Percentiles rank a stretch among this genome's conserved stretches.
Conservation (phyloP, 2,797 vertebrate species). For the Chelon auratus region DNA sequence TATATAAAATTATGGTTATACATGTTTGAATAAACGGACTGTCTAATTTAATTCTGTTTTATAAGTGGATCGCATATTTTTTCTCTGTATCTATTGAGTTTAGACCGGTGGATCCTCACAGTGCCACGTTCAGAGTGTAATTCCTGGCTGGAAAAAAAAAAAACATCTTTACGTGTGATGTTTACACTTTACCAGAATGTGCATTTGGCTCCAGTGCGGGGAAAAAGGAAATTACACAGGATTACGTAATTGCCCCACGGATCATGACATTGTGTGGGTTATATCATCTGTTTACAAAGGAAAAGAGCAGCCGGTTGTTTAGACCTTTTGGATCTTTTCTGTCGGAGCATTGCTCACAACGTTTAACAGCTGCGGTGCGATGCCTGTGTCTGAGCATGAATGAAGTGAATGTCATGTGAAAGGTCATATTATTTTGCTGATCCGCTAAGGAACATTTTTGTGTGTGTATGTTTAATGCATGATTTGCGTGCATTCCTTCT, state of each 20-base stretch:
- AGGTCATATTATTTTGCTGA: conserved; percentile 14
- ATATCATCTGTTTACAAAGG: conserved; percentile 32
- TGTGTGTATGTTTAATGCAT: not conserved
- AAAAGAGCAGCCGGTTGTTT: conserved; percentile 34
- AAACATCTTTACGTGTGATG: not conserved
- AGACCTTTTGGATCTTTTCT: conserved; percentile 21
- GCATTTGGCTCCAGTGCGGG: conserved; percentile 11
- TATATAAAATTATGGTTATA: too few species aligned
- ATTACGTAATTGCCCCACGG: conserved; percentile 37
- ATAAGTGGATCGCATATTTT: not conserved
- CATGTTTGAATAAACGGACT: not conserved
- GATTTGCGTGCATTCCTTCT: not conserved
- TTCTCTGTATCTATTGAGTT: too few species aligned
- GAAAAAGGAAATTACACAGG: conserved; percentile 17
- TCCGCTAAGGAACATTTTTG: not conserved
- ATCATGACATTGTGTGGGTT: conserved; percentile 20
- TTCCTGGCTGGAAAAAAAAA: not conserved
- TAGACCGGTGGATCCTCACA: not conserved
- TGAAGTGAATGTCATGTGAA: conserved; percentile 26
- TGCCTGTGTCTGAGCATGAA: conserved; percentile 40
- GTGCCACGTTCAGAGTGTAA: not conserved
- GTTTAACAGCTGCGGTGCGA: conserved; percentile 11
- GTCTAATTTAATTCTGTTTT: not conserved
- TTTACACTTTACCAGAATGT: not conserved
- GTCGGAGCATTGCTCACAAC: conserved; percentile 19